Conservation (phyloP, 2,888 invertebrate genomes). For the Pristionchus japonicus region DNA sequence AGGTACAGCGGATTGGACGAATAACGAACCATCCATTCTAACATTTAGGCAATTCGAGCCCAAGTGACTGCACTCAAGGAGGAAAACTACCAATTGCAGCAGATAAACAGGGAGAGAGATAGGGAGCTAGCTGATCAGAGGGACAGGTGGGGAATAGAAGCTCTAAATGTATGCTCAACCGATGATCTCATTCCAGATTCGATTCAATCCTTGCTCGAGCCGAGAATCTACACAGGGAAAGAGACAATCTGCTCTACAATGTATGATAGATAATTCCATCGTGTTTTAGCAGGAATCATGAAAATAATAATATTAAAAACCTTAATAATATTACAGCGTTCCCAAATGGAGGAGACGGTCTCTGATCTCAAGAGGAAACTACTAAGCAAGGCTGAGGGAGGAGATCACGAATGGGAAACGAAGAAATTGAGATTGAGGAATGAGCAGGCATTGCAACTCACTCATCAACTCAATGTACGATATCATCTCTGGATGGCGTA, state of each 20-base stretch:
- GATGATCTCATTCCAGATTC: conserved; percentile 50
- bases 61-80: conserved; percentile 72
- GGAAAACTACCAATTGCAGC: conserved; percentile 70
- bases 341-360: conserved; percentile 72
- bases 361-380: conserved; percentile 69
- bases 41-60: conserved; percentile 65
- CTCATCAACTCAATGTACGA: conserved; percentile 66
- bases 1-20: too few species aligned
- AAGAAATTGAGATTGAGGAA: conserved; percentile 68
- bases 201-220: conserved; percentile 64
- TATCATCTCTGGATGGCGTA: not conserved
- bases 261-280: too few species aligned
- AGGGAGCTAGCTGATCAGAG: conserved; percentile 71
- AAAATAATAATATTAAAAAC: not conserved
- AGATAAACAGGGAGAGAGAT: conserved; percentile 69
- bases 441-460: conserved; percentile 71
- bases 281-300: not conserved
- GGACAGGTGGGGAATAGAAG: conserved; percentile 55
- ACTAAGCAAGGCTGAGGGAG: conserved; percentile 62
- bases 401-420: conserved; percentile 67
- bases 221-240: conserved; percentile 64
- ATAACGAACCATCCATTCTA: too few species aligned
- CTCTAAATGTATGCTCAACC: not conserved
- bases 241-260: conserved; percentile 63
- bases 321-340: conserved; percentile 57